Evolutionary conservation across 1,140 invertebrate genomes (phyloP).

Genomic region (Andrena cerasifolii): DNA sequence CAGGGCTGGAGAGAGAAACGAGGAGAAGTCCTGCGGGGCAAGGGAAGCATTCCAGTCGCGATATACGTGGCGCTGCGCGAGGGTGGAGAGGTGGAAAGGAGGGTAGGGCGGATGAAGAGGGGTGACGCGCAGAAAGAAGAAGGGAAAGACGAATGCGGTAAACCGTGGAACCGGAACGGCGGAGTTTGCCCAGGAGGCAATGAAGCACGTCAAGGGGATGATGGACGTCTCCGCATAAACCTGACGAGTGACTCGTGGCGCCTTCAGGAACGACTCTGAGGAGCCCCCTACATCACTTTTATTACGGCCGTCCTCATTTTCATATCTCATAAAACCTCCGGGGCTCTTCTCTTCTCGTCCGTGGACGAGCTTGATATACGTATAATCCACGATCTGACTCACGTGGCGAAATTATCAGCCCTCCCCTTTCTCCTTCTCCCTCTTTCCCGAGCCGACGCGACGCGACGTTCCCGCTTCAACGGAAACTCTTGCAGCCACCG

Average conservation of each 20-base stretch:
- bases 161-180: slow-evolving; percentile 71
- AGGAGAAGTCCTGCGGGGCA: too few species aligned
- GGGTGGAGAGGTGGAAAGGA: background rate
- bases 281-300: slow-evolving; percentile 90
- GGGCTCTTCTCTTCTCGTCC: slow-evolving; percentile 62
- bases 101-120: slow-evolving; percentile 17
- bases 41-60: too few species aligned
- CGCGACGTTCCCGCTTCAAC: slow-evolving; percentile 5
- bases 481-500: background rate
- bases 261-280: slow-evolving; percentile 89
- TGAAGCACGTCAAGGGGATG: slow-evolving; percentile 82
- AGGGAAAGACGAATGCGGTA: slow-evolving; percentile 55
- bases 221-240: slow-evolving; percentile 84
- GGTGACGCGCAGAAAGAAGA: slow-evolving; percentile 8
- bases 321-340: slow-evolving; percentile 87
- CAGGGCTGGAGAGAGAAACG: background rate
- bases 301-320: slow-evolving; percentile 91
- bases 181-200: slow-evolving; percentile 76
- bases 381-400: slow-evolving; percentile 69
- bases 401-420: slow-evolving; percentile 68
- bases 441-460: background rate
- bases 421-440: background rate
- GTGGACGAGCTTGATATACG: slow-evolving; percentile 69
- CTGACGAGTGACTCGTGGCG: slow-evolving; percentile 85
- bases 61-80: too few species aligned